Percentiles rank a stretch among this genome's conserved stretches.
Conservation (phyloP, 2,888 invertebrate species). For the Chymomyza procnemis region DNA sequence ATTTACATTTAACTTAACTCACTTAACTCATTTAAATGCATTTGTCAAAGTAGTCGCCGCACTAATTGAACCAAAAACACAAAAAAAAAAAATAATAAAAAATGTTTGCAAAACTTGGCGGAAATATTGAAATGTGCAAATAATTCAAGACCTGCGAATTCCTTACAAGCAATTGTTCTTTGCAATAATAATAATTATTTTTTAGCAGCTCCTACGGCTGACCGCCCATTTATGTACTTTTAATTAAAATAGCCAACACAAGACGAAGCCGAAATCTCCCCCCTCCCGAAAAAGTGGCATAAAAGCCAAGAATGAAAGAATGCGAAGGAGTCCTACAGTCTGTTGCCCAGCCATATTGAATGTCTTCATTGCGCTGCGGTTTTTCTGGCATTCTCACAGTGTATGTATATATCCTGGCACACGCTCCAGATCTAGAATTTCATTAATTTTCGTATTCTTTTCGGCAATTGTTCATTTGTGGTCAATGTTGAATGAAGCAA, state of each 20-base stretch:
- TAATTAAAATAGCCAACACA: conserved; percentile 53
- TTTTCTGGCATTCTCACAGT: no score
- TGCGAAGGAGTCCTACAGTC: no score
- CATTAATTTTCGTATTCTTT: conserved; percentile 56
- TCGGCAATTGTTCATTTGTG: conserved; percentile 57
- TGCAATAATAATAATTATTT: conserved; percentile 44
- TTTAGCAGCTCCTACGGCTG: conserved; percentile 26
- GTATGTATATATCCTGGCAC: conserved; percentile 6
- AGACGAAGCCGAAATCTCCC: conserved; percentile 26
- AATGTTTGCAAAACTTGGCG: no score
- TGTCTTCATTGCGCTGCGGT: conserved; percentile 43
- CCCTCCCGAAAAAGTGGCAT: conserved; percentile 8
- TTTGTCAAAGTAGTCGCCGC: background rate
- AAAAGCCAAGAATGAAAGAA: conserved; percentile 18
- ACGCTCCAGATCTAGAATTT: conserved; percentile 50
- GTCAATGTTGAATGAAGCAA: conserved; percentile 12
- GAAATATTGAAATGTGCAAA: no score
- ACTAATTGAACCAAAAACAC: conserved; percentile 4
- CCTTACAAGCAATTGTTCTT: conserved; percentile 37
- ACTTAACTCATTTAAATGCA: background rate
- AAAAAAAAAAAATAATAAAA: no score
- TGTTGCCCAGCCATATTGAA: conserved; percentile 23
- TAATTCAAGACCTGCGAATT: no score
- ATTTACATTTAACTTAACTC: background rate
- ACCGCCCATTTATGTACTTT: conserved; percentile 48